These are phyloP conservation scores for Mesembrinibis cayennensis DNA, from an alignment of 2,113 vertebrate species.

Conservation along the genomic window DNA sequence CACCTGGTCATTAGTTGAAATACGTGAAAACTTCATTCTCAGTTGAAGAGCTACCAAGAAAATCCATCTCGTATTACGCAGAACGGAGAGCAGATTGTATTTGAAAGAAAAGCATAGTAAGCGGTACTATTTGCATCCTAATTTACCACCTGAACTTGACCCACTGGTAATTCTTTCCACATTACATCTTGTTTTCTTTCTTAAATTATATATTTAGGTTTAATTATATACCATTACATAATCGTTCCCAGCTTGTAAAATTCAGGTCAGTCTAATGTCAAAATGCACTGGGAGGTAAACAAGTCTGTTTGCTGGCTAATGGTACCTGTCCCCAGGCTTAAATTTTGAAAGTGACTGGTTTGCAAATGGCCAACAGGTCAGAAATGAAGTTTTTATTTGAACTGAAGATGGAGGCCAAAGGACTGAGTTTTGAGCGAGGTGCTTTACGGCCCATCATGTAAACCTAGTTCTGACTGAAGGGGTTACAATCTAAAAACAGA, in stretches of 20 bases:
- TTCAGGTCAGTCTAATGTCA: slow-evolving; percentile 51
- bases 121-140: not conserved
- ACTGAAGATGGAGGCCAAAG: not conserved
- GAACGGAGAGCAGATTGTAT: not conserved
- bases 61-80: not conserved
- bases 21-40: not conserved
- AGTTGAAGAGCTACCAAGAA: not conserved
- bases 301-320: not conserved
- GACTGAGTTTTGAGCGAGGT: not conserved
- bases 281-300: slow-evolving; percentile 18
- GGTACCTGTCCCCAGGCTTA: not conserved
- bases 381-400: not conserved
- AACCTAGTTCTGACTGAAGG: not conserved
- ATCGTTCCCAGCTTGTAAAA: slow-evolving; percentile 56
- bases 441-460: fast-evolving
- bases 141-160: not conserved
- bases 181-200: slow-evolving; percentile 30
- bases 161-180: slow-evolving; percentile 23
- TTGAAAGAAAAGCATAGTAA: not conserved
- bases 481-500: not conserved
- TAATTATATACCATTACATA: slow-evolving; percentile 48
- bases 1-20: fast-evolving
- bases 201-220: slow-evolving; percentile 34
- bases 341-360: not conserved
- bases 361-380: not conserved